Percentiles rank a stretch among this genome's conserved stretches.
Conservation (phyloP, 2,888 invertebrate genomes). For the Prosopocoilus inquinatus region DNA sequence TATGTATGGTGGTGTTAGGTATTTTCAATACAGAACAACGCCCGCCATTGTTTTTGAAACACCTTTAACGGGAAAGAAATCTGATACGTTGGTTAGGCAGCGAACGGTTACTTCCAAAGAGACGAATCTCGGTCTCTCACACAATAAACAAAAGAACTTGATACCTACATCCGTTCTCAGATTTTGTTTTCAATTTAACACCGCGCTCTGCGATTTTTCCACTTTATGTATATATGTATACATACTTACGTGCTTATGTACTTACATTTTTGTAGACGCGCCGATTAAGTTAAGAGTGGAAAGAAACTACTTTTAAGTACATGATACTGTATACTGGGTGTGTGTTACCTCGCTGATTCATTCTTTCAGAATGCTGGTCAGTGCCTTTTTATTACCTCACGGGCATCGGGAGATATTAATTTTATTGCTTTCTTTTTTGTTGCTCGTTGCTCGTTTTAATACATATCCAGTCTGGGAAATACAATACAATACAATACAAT, state of each 20-base stretch:
- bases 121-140: background rate
- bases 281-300: too few relatives aligned
- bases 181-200: background rate
- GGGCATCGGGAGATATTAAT: too few relatives aligned
- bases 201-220: background rate
- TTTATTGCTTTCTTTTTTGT: too few relatives aligned
- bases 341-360: background rate
- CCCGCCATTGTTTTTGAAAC: background rate
- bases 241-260: too few relatives aligned
- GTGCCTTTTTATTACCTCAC: too few relatives aligned
- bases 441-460: too few relatives aligned
- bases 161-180: background rate
- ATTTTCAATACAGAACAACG: background rate
- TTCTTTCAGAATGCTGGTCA: background rate
- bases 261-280: background rate
- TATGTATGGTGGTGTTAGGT: background rate
- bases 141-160: background rate
- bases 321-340: background rate
- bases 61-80: background rate
- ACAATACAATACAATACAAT: too few relatives aligned
- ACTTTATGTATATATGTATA: too few relatives aligned
- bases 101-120: background rate
- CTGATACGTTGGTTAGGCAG: background rate
- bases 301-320: background rate
- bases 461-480: too few relatives aligned